Evolutionary conservation across 2,888 invertebrate genomes (phyloP).

Genomic region (Stenoptilia bipunctidactyla): DNA sequence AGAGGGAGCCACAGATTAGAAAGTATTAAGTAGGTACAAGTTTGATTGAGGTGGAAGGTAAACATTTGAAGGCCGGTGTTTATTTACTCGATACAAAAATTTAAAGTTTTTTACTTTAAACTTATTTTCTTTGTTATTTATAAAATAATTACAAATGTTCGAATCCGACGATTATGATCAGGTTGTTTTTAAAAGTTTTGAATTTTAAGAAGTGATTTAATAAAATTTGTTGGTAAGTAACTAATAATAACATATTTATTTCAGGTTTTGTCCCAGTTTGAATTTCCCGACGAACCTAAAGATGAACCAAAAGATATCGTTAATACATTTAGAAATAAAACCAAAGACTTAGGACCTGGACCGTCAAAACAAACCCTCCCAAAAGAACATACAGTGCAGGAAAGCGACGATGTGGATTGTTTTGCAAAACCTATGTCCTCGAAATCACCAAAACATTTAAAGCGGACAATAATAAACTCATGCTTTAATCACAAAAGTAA

Average conservation of each 20-base stretch:
- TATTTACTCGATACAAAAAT: background rate
- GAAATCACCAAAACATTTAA: slow-evolving; percentile 37
- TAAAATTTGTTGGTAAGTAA: too few relatives aligned
- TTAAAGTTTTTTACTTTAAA: too few relatives aligned
- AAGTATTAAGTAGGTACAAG: too few relatives aligned
- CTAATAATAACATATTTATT: too few relatives aligned
- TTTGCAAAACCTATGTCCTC: background rate
- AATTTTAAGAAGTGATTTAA: too few relatives aligned
- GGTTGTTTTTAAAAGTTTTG: too few relatives aligned
- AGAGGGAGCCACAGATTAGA: too few relatives aligned
- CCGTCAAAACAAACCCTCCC: background rate
- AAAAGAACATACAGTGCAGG: background rate
- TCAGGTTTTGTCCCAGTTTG: slow-evolving; percentile 55
- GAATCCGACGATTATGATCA: slow-evolving; percentile 62
- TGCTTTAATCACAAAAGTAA: slow-evolving; percentile 51
- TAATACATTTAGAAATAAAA: background rate
- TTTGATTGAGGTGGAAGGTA: too few relatives aligned
- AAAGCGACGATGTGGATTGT: background rate
- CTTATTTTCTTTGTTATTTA: background rate
- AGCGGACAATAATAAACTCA: slow-evolving; percentile 50
- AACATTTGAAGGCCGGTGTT: too few relatives aligned
- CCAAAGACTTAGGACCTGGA: background rate
- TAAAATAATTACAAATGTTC: slow-evolving; percentile 32
- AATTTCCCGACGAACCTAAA: slow-evolving; percentile 21
- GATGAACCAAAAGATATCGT: background rate